These are phyloP conservation scores for Sphecodes monilicornis DNA, from an alignment of 2,888 invertebrate genomes.

Conservation along the genomic window DNA sequence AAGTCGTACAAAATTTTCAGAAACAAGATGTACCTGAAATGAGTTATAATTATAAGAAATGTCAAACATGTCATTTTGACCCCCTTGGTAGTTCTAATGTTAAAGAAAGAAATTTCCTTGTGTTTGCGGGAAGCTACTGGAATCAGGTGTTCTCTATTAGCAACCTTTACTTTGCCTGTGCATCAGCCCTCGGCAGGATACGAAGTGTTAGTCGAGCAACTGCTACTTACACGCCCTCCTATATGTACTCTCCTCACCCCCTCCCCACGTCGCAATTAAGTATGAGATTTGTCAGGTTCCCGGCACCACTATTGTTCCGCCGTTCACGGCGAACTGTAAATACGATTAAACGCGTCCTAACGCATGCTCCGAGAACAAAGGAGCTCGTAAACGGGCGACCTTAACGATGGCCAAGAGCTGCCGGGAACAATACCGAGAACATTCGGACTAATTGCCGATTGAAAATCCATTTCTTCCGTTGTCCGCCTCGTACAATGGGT, in stretches of 20 bases:
- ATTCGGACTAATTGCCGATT: slow-evolving; percentile 10
- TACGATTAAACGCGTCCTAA: slow-evolving; percentile 37
- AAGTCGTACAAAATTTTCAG: too few relatives aligned
- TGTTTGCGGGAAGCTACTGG: not conserved
- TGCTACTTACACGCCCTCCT: slow-evolving; percentile 25
- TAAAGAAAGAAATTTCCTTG: not conserved
- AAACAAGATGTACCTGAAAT: too few relatives aligned
- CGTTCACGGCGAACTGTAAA: slow-evolving; percentile 26
- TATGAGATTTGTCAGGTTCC: slow-evolving; percentile 38
- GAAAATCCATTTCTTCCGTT: slow-evolving; percentile 14
- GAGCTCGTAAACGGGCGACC: slow-evolving; percentile 11
- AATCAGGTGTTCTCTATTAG: not conserved
- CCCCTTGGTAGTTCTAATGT: too few relatives aligned
- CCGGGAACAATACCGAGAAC: not conserved
- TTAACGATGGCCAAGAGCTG: slow-evolving; percentile 12
- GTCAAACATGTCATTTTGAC: too few relatives aligned
- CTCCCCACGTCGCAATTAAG: slow-evolving; percentile 40
- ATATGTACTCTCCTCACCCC: too few relatives aligned
- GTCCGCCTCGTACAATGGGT: not conserved
- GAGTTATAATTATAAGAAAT: too few relatives aligned
- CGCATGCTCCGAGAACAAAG: slow-evolving; percentile 16
- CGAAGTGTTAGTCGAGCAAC: slow-evolving; percentile 35
- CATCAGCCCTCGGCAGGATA: slow-evolving; percentile 36
- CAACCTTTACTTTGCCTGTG: not conserved
- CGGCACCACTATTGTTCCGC: slow-evolving; percentile 28